Percentiles rank a stretch among this genome's conserved stretches.
phyloP scores from a whole-genome alignment of 2,113 vertebrate genomes.

The Lycaon pictus region DNA sequence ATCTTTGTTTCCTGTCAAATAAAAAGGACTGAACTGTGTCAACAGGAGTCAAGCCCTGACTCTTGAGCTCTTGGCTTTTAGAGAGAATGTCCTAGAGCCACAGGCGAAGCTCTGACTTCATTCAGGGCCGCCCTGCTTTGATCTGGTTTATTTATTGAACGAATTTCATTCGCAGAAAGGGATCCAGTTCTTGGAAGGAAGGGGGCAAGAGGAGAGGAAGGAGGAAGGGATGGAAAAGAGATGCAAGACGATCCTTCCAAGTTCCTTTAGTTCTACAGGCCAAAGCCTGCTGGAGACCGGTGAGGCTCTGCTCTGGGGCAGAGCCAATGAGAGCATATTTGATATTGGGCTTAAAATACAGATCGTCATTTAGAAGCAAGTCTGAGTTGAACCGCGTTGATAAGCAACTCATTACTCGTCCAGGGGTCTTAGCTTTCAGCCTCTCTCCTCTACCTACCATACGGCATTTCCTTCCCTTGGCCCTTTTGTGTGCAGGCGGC shows the following conservation, averaged over 20 bases:
- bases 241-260: background rate
- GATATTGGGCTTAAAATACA: background rate
- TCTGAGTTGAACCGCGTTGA: background rate
- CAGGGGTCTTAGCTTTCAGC: background rate
- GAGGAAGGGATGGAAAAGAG: background rate
- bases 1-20: background rate
- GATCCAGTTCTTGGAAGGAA: background rate
- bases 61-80: background rate
- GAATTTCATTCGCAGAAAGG: background rate
- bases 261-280: background rate
- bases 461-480: background rate
- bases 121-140: background rate
- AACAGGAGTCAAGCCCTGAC: too few species aligned
- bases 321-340: background rate
- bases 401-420: background rate
- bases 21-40: background rate
- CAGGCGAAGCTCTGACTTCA: background rate
- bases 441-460: background rate
- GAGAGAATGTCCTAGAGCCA: too few species aligned
- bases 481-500: constrained; percentile 10
- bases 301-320: background rate
- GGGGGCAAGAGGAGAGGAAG: background rate
- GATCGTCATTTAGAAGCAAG: background rate
- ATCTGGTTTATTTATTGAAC: background rate
- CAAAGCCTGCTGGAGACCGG: background rate